phyloP scores from a whole-genome alignment of 2,797 vertebrate genomes.

The Myripristis murdjan region DNA sequence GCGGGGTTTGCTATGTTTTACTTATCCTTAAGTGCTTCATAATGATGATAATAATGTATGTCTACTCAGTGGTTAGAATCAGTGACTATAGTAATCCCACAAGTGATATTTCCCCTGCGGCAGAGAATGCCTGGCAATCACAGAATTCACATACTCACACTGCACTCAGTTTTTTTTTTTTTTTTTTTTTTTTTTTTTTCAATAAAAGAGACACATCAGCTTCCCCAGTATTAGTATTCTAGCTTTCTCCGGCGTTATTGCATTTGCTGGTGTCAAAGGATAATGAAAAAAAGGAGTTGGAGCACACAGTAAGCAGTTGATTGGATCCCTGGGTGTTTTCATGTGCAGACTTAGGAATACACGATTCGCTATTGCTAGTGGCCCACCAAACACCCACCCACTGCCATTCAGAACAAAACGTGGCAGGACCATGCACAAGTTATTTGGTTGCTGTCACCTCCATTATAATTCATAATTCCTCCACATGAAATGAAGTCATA shows the following conservation, averaged over 20 bases:
- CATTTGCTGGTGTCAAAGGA: conserved; percentile 32
- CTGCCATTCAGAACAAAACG: conserved; percentile 42
- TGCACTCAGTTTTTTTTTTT: conserved; percentile 43
- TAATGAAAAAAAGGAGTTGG: conserved; percentile 28
- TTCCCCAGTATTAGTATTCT: conserved; percentile 24
- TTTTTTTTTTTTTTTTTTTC: no score
- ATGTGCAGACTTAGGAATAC: conserved; percentile 24
- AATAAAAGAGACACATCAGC: conserved; percentile 27
- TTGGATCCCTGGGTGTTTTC: conserved; percentile 23
- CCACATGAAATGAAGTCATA: conserved; percentile 68
- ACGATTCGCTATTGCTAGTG: conserved; percentile 28
- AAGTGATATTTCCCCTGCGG: conserved; percentile 50
- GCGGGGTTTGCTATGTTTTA: conserved; percentile 45
- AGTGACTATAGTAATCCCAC: conserved; percentile 60
- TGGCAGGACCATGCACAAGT: conserved; percentile 39
- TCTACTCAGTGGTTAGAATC: conserved; percentile 34
- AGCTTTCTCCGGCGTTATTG: conserved; percentile 8
- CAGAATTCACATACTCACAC: conserved; percentile 22
- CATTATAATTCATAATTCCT: conserved; percentile 62
- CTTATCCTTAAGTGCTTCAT: conserved; percentile 60
- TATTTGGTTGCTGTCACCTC: conserved; percentile 65
- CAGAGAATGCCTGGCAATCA: conserved; percentile 52
- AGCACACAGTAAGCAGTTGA: conserved; percentile 15
- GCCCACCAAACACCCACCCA: conserved; percentile 32
- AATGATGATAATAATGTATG: conserved; percentile 44